Percentiles rank a stretch among this genome's conserved stretches.
Evolutionary conservation across 2,113 vertebrate genomes (phyloP).

Genomic region (Thamnaconus septentrionalis): DNA sequence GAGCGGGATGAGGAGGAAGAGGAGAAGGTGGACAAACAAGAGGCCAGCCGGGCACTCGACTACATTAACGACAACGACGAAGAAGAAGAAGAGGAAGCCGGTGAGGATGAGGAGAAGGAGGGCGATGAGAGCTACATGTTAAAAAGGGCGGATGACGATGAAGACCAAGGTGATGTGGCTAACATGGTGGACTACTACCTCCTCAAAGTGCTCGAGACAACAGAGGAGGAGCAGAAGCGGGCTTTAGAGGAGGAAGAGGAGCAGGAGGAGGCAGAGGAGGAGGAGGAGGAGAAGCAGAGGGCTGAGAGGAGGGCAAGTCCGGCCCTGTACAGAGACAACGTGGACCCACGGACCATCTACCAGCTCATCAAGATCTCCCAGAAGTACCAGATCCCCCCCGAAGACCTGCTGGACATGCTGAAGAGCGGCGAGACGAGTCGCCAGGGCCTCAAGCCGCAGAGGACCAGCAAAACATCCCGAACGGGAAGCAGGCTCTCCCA

Average conservation of each 20-base stretch:
- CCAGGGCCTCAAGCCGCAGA: conserved; percentile 64
- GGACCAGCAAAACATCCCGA: conserved; percentile 70
- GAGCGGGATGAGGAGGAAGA: conserved; percentile 80
- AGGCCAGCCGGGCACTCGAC: conserved; percentile 74
- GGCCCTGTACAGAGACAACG: conserved; percentile 63
- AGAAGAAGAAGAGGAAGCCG: conserved; percentile 19
- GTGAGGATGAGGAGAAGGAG: conserved; percentile 37
- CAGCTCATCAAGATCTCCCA: conserved; percentile 88
- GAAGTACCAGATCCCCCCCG: conserved; percentile 89
- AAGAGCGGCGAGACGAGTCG: conserved; percentile 73
- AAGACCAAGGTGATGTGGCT: conserved; percentile 79
- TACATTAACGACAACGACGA: conserved; percentile 61
- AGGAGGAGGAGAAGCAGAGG: conserved; percentile 61
- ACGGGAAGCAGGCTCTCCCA: conserved; percentile 71
- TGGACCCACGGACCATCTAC: conserved; percentile 83
- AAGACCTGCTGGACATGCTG: conserved; percentile 88
- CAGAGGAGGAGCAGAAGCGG: conserved; percentile 70
- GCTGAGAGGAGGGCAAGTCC: conserved; percentile 74
- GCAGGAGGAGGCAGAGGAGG: conserved; percentile 44
- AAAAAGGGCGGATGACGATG: conserved; percentile 77
- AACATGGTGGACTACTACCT: conserved; percentile 86
- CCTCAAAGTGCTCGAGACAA: conserved; percentile 83
- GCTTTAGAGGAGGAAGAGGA: conserved; percentile 61
- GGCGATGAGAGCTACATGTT: conserved; percentile 73
- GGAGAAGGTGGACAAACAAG: conserved; percentile 79